Percentiles rank a stretch among this genome's conserved stretches.
phyloP scores from a whole-genome alignment of 2,797 vertebrate species.

The Spheniscus humboldti region DNA sequence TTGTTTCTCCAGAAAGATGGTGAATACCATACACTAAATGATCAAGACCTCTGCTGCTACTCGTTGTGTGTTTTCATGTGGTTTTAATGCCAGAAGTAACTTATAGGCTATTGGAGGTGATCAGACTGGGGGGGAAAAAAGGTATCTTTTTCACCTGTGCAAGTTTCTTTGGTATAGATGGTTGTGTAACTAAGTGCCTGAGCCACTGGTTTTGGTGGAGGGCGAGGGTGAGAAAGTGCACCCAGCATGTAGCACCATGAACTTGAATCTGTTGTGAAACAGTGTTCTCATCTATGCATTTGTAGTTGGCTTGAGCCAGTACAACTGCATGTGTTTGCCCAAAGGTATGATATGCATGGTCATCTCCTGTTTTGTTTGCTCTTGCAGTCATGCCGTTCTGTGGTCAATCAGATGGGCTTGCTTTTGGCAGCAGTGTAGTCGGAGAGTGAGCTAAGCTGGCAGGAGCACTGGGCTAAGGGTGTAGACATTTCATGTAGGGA shows the following conservation, averaged over 20 bases:
- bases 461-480: not conserved
- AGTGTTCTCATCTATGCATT: not conserved
- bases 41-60: not conserved
- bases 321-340: not conserved
- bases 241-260: not conserved
- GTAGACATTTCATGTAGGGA: not conserved
- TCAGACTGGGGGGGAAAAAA: not conserved
- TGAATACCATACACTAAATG: not conserved
- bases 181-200: not conserved
- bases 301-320: not conserved
- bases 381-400: not conserved
- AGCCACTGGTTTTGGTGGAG: not conserved
- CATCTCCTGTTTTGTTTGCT: not conserved
- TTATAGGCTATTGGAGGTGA: not conserved
- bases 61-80: not conserved
- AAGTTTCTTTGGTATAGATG: not conserved
- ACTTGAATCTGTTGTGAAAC: not conserved
- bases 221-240: not conserved
- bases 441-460: not conserved
- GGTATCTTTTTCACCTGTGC: not conserved
- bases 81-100: not conserved
- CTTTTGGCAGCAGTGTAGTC: not conserved
- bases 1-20: not conserved
- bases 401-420: not conserved
- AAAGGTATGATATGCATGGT: not conserved